Evolutionary conservation across 2,888 invertebrate genomes (phyloP).

Genomic region (Venustoraphidia nigricollis): DNA sequence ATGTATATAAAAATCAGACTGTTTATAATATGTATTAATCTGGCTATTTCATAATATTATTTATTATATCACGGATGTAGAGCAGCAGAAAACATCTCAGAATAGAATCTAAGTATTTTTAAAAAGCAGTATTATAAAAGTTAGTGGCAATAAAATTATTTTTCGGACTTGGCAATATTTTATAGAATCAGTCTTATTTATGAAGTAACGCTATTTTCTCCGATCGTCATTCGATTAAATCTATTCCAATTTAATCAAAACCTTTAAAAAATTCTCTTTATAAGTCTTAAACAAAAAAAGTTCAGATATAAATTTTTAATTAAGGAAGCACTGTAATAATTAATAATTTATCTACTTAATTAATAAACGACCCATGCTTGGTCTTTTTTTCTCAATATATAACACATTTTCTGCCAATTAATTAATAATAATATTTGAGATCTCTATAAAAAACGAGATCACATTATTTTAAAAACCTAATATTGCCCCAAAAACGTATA

Average conservation of each 20-base stretch:
- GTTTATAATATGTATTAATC: too few species aligned
- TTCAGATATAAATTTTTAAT: not conserved
- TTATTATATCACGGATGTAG: too few species aligned
- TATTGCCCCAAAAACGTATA: conserved; percentile 22
- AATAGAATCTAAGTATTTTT: not conserved
- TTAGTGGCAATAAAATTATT: not conserved
- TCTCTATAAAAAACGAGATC: not conserved
- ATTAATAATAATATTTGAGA: not conserved
- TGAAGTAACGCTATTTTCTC: too few species aligned
- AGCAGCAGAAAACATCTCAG: too few species aligned
- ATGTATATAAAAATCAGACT: too few species aligned
- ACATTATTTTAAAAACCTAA: conserved; percentile 14
- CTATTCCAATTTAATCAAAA: too few species aligned
- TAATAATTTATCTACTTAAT: not conserved
- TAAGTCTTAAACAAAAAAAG: not conserved
- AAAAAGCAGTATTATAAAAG: not conserved
- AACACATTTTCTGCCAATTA: not conserved
- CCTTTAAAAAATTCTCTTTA: too few species aligned
- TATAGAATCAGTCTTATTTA: conserved; percentile 27
- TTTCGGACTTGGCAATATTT: conserved; percentile 29
- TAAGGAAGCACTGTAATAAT: conserved; percentile 2
- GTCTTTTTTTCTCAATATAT: not conserved
- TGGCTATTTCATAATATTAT: too few species aligned
- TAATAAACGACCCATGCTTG: conserved; percentile 3
- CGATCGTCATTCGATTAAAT: too few species aligned